Evolutionary conservation across 2,797 vertebrate genomes (phyloP).

Genomic region (Bothrops alternatus): DNA sequence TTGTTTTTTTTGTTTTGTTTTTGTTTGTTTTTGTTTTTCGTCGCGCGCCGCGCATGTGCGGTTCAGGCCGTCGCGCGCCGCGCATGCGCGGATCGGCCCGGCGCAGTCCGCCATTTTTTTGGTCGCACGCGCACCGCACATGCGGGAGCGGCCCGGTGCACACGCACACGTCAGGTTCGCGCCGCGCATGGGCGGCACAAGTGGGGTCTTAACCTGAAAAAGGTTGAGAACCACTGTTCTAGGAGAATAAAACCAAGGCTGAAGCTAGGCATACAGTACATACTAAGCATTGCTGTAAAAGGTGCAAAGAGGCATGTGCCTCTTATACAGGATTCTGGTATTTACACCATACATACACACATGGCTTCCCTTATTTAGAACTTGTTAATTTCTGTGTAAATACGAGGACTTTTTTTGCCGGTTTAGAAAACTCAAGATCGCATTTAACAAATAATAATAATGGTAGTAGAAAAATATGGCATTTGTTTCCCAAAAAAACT

Average conservation of each 20-base stretch:
- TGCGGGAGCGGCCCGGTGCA: too few species aligned
- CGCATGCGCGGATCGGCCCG: too few species aligned
- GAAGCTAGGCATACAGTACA: neutral
- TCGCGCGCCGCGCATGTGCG: too few species aligned
- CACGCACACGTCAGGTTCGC: too few species aligned
- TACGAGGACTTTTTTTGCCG: conserved; percentile 62
- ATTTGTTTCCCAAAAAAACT: conserved; percentile 77
- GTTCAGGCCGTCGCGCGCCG: too few species aligned
- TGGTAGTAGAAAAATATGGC: conserved; percentile 49
- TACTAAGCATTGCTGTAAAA: conserved; percentile 60
- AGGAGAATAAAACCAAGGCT: conserved; percentile 48
- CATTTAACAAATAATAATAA: conserved; percentile 63
- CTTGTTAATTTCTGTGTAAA: conserved; percentile 67
- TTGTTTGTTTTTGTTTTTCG: too few species aligned
- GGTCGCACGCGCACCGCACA: too few species aligned
- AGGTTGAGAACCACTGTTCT: neutral
- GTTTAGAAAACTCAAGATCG: conserved; percentile 65
- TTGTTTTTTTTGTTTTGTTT: too few species aligned
- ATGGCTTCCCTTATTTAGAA: conserved; percentile 58
- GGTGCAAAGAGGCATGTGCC: conserved; percentile 50
- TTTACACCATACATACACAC: conserved; percentile 31
- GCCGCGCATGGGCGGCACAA: too few species aligned
- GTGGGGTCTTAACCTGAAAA: too few species aligned
- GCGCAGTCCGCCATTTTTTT: too few species aligned
- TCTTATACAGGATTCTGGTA: conserved; percentile 52